phyloP scores from a whole-genome alignment of 2,888 invertebrate genomes.

The Nyleta sp. region DNA sequence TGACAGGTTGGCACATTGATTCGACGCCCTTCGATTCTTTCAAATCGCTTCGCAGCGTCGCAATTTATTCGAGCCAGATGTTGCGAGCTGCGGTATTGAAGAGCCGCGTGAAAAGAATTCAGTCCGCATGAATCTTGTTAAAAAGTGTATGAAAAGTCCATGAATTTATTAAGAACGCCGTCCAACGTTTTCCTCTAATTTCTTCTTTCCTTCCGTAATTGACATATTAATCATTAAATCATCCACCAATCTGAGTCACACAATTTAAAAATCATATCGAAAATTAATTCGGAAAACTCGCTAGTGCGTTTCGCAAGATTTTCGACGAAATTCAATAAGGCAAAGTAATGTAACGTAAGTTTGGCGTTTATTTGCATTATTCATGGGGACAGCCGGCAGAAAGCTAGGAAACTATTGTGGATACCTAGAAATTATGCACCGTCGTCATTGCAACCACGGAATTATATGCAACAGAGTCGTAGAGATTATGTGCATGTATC shows the following conservation, averaged over 20 bases:
- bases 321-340: constrained; percentile 32
- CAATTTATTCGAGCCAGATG: constrained; percentile 64
- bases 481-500: constrained; percentile 47
- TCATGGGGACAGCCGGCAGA: constrained; percentile 26
- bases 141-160: constrained; percentile 52
- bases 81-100: constrained; percentile 52
- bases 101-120: constrained; percentile 53
- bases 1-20: constrained; percentile 60
- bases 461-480: constrained; percentile 50
- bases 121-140: constrained; percentile 55
- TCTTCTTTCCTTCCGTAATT: too few relatives aligned
- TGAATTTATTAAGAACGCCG: constrained; percentile 49
- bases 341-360: constrained; percentile 37
- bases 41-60: constrained; percentile 54
- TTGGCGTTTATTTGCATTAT: constrained; percentile 45
- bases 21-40: constrained; percentile 58
- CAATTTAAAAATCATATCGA: too few relatives aligned
- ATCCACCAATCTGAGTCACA: too few relatives aligned
- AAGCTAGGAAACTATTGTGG: constrained; percentile 40
- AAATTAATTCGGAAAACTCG: too few relatives aligned
- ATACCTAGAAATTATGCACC: constrained; percentile 33
- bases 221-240: too few relatives aligned
- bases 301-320: not conserved
- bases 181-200: too few relatives aligned
- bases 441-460: constrained; percentile 46